Evolutionary conservation across 2,113 vertebrate species (phyloP).

Genomic region (Paratilapia polleni): DNA sequence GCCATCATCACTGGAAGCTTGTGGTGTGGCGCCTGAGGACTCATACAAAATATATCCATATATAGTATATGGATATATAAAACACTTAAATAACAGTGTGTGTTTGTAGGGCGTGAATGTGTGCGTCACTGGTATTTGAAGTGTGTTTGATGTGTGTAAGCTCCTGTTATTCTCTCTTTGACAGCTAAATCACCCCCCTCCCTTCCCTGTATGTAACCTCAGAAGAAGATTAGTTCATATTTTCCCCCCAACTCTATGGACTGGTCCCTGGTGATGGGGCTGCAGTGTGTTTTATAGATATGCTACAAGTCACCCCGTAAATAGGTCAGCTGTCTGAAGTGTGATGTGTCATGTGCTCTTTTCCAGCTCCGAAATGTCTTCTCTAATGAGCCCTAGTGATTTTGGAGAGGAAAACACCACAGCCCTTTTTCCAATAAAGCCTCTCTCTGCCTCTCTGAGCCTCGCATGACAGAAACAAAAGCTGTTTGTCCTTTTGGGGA

Average conservation of each 20-base stretch:
- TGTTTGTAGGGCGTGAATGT: slow-evolving; percentile 44
- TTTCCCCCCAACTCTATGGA: slow-evolving; percentile 75
- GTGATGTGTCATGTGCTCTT: slow-evolving; percentile 78
- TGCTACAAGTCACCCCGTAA: slow-evolving; percentile 77
- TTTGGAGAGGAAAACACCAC: slow-evolving; percentile 80
- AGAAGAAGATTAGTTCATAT: slow-evolving; percentile 75
- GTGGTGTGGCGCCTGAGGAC: slow-evolving; percentile 55
- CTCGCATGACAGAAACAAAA: slow-evolving; percentile 79
- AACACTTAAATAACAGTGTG: slow-evolving; percentile 24
- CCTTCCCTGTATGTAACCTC: slow-evolving; percentile 53
- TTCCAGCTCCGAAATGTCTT: slow-evolving; percentile 78
- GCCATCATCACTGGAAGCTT: slow-evolving; percentile 66
- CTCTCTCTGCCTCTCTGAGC: slow-evolving; percentile 72
- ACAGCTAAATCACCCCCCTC: slow-evolving; percentile 53
- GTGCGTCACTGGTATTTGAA: slow-evolving; percentile 44
- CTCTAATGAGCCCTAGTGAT: slow-evolving; percentile 81
- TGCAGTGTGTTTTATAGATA: slow-evolving; percentile 80
- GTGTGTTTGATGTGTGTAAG: slow-evolving; percentile 57
- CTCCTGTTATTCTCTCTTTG: slow-evolving; percentile 65
- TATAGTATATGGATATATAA: slow-evolving; percentile 30
- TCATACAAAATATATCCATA: slow-evolving; percentile 33
- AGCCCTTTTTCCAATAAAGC: slow-evolving; percentile 80
- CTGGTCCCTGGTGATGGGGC: slow-evolving; percentile 52
- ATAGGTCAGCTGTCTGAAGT: slow-evolving; percentile 83
- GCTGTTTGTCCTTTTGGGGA: slow-evolving; percentile 79